Evolutionary conservation across 1,140 invertebrate genomes (phyloP), one percentile per base, ranked within the genome.

Genomic region (Aphaenogaster rudis): DNA sequence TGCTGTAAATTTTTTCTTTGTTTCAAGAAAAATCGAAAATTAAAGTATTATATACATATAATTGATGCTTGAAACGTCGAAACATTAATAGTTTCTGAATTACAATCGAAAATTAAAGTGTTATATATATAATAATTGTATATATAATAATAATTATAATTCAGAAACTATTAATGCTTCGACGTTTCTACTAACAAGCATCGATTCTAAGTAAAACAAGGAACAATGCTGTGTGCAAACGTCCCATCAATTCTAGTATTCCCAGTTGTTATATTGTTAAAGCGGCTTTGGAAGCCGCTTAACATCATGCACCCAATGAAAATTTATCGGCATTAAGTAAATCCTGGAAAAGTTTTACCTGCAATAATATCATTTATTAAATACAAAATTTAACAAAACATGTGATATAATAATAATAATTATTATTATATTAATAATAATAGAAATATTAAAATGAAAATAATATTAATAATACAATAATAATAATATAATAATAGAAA

Each of bases 321-420:
- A 52, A 54, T 69, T 33, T 57, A 67, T 80, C 28, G 21, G 7
- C 7, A 48, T 28, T 28, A 71, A 45, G 28, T 71, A 57, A 81
- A 45, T 45, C 48, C 64, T n/a, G 8, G 9, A 71, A 42, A 4
- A 17, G 8, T 45, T 15, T 77, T 71, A 74, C 52, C 17, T 86
- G 45, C 28, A 86, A 81, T 67, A 67, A 67, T 69, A 28, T 90
- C n/a, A 50, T 92, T 92, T 92, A 92, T 92, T 92, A 88, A 91
- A 87, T 91, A 91, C 52, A 84, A 81, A 59, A 92, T 84, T 91
- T 90, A 92, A 92, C 84, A 91, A 88, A 64, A 90, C 66, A 69
- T 11, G 11, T 48, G n/a, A 48, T 81, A 90, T 88, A 84, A 90
- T 88, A 87, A 81, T 59, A 77, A 76, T 90, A 36, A 86, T 88